phyloP scores from a whole-genome alignment of 2,888 invertebrate species.

The Tryphoninae sp. region DNA sequence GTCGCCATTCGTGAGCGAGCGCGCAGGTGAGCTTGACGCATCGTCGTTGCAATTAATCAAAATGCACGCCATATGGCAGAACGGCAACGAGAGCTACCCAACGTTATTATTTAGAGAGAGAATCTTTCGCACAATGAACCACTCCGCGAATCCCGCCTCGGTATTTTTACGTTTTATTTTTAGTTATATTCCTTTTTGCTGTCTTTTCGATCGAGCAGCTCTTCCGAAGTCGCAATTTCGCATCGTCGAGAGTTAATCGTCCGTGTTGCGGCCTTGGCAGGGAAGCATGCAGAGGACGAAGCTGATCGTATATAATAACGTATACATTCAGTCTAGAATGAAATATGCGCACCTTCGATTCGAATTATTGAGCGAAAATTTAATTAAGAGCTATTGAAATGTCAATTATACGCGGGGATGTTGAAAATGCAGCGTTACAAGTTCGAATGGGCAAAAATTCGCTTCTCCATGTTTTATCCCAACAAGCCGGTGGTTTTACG shows the following conservation, averaged over 20 bases:
- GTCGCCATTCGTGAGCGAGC: slow-evolving; percentile 45
- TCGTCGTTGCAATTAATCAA: slow-evolving; percentile 71
- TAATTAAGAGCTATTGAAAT: slow-evolving; percentile 36
- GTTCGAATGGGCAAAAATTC: background rate
- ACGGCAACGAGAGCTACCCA: slow-evolving; percentile 60
- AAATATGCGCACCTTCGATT: slow-evolving; percentile 32
- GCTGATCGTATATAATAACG: slow-evolving; percentile 10
- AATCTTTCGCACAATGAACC: slow-evolving; percentile 54
- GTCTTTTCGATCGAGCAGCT: slow-evolving; percentile 39
- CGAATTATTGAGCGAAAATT: slow-evolving; percentile 43
- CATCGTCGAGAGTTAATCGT: slow-evolving; percentile 60
- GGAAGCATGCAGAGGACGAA: slow-evolving; percentile 51
- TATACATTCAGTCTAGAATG: background rate
- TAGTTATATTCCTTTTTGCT: slow-evolving; percentile 10
- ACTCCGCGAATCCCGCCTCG: slow-evolving; percentile 53
- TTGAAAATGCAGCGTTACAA: background rate
- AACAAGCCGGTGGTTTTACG: too few species aligned
- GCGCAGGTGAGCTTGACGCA: slow-evolving; percentile 67
- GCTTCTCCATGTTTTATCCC: too few species aligned
- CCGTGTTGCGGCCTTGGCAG: slow-evolving; percentile 54
- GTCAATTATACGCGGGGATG: background rate
- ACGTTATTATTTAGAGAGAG: slow-evolving; percentile 57
- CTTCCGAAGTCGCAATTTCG: slow-evolving; percentile 56
- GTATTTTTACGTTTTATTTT: slow-evolving; percentile 15
- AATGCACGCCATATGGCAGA: slow-evolving; percentile 72